phyloP scores from a whole-genome alignment of 2,797 vertebrate species.

The Phrynocephalus forsythii region DNA sequence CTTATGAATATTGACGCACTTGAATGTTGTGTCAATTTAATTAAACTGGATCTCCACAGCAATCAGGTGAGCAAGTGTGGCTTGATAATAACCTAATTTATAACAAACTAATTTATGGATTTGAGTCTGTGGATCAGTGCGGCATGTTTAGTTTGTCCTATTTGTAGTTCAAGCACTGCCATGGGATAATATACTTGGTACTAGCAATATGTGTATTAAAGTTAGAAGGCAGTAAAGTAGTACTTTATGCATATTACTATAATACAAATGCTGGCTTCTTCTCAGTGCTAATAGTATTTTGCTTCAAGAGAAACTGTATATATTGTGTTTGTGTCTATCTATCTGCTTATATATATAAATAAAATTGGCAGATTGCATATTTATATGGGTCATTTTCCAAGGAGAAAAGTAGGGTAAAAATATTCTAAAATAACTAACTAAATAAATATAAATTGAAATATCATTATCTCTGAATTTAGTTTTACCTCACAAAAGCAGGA shows the following conservation, averaged over 20 bases:
- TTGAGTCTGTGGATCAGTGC: background rate
- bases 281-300: background rate
- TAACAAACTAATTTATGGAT: slow-evolving; percentile 8
- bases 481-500: no score
- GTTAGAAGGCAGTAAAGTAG: background rate
- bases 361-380: background rate
- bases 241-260: no score
- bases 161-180: background rate
- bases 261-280: background rate
- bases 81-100: background rate
- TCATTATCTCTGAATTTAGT: background rate
- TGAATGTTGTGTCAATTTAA: slow-evolving; percentile 67
- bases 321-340: no score
- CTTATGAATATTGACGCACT: slow-evolving; percentile 72
- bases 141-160: background rate
- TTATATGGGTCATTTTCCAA: background rate
- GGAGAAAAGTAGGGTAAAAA: no score
- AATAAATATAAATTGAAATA: background rate
- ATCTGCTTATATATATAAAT: background rate
- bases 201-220: background rate
- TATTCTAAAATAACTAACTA: no score
- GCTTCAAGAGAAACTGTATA: background rate
- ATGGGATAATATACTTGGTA: background rate
- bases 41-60: slow-evolving; percentile 79
- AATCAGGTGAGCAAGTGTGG: slow-evolving; percentile 70